phyloP scores from a whole-genome alignment of 2,113 vertebrate species.

The Sprattus sprattus region DNA sequence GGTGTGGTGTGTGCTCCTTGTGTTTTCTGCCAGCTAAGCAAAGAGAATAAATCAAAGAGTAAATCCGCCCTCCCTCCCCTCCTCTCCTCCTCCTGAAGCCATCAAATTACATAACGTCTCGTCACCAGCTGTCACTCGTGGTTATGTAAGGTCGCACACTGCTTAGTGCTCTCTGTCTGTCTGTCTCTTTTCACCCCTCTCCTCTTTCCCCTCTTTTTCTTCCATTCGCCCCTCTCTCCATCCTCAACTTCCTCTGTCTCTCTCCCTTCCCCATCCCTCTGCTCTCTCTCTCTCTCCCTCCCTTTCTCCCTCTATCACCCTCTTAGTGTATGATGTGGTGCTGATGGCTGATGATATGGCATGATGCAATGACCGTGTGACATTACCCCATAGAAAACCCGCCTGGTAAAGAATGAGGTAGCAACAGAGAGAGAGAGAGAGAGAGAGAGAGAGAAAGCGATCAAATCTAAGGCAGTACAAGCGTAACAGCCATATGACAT shows the following conservation, averaged over 20 bases:
- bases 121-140: slow-evolving; percentile 8
- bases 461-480: not conserved
- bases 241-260: not conserved
- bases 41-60: not conserved
- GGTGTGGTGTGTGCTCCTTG: not conserved
- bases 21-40: not conserved
- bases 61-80: not conserved
- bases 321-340: not conserved
- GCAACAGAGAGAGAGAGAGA: not conserved
- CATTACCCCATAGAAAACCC: not conserved
- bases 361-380: not conserved
- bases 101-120: slow-evolving; percentile 15
- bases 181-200: not conserved
- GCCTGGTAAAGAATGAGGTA: not conserved
- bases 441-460: not conserved
- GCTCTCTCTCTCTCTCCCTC: not conserved
- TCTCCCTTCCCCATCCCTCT: not conserved
- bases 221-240: not conserved
- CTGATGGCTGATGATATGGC: not conserved
- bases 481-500: slow-evolving; percentile 15
- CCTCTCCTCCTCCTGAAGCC: not conserved
- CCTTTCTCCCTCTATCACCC: not conserved
- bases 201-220: not conserved
- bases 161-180: not conserved
- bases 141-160: slow-evolving; percentile 6